Base-by-base conservation (phyloP, 2,888 invertebrate genomes). In the Nephrotoma flavescens region DNA sequence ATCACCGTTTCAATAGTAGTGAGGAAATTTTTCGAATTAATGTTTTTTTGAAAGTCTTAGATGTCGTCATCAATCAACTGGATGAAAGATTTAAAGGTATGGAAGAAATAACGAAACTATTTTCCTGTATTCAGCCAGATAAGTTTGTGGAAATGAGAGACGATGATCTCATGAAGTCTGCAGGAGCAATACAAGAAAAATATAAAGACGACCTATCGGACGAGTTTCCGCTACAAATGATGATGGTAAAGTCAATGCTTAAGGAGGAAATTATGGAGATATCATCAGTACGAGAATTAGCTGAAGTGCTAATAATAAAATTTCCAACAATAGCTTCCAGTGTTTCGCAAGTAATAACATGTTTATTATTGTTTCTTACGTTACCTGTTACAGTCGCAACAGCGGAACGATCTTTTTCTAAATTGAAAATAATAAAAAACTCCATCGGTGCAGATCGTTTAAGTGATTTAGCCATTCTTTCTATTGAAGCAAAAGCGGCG, bases 341-440 rank as follows among this genome's bases (percentile, higher is more conserved):
- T 19, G 42, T 86, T 86, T 41, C 87, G 83, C 83, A 87, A 44
- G 84, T 87, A 19, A 47, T 86, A 42, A 86, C 87, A 52, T 71
- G 83, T 44, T 86, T 71, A 31, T 42, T 86, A 15, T 71, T 87
- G 47, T 87, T 87, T 71, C 84, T 85, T 12, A 86, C 12, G 19
- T 12, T 87, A 84, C 87, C 86, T 86, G 41, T 87, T 83, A 87
- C 86, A 11, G 52, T 86, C 31, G 86, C 86, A 86, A 44, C 19
- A 19, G 19, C 19, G 19, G 19, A 19, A 19, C 19, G 19, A 19
- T 19, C 19, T 19, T 19, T 19, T 19, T 19, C 19, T 19, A 19
- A 19, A 44, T 44, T 44, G 6, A 44, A 44, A 44, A 0, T 44
- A 44, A 44, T 44, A 44, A 44, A 44, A 44, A 44, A 44, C 44